A percentile compares a stretch with the other conserved stretches of the same genome.
These are phyloP conservation scores for Hydrotaea cyrtoneurina DNA, from an alignment of 2,888 invertebrate species.

Conservation along the genomic window DNA sequence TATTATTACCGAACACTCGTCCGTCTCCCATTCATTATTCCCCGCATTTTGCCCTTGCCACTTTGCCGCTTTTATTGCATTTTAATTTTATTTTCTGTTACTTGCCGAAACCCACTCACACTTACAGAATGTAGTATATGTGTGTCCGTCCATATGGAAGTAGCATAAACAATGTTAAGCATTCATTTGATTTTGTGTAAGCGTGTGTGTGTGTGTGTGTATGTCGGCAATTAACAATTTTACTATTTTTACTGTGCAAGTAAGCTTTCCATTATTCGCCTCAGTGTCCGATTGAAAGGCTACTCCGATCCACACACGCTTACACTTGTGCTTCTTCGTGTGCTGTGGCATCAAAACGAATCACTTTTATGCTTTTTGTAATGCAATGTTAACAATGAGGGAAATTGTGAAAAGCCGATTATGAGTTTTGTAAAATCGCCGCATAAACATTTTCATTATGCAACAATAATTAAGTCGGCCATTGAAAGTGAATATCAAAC, in stretches of 20 bases:
- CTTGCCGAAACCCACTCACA: too few species aligned
- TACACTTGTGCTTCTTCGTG: neutral
- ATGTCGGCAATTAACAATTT: constrained; percentile 38
- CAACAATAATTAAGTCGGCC: constrained; percentile 47
- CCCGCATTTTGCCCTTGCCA: constrained; percentile 6
- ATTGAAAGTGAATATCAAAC: constrained; percentile 42
- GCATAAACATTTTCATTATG: constrained; percentile 54
- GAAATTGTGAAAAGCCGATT: constrained; percentile 20
- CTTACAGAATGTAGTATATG: too few species aligned
- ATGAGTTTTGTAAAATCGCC: constrained; percentile 24
- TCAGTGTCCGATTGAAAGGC: neutral
- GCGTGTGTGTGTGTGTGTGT: too few species aligned
- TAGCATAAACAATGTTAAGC: constrained; percentile 48
- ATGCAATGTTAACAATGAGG: constrained; percentile 15
- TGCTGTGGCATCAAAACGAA: neutral
- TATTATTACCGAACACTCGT: neutral
- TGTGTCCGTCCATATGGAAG: neutral
- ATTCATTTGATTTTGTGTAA: constrained; percentile 48
- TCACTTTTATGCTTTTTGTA: neutral
- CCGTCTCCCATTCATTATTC: constrained; percentile 9
- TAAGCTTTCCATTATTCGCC: neutral
- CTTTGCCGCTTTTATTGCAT: constrained; percentile 28
- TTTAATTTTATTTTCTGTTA: neutral
- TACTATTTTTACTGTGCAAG: constrained; percentile 31
- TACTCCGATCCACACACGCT: neutral